Conservation (phyloP, 2,113 vertebrate species). For the Carollia perspicillata region DNA sequence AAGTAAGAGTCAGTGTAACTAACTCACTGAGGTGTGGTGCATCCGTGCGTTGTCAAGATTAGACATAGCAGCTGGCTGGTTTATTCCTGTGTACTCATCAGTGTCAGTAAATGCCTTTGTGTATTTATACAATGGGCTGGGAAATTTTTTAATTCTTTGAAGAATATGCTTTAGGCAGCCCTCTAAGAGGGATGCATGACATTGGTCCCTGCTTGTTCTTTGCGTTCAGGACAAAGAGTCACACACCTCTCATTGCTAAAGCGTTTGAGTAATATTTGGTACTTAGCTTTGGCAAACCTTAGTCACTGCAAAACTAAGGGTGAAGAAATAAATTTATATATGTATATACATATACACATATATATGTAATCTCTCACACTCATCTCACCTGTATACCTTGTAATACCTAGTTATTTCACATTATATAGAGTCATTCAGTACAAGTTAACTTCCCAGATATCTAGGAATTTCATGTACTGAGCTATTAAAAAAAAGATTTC, state of each 20-base stretch:
- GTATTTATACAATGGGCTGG: background rate
- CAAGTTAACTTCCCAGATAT: background rate
- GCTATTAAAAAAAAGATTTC: background rate
- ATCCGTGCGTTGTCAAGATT: background rate
- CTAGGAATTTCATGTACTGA: background rate
- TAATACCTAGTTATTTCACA: conserved; percentile 2
- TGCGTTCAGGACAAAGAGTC: background rate
- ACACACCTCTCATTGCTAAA: background rate
- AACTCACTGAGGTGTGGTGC: conserved; percentile 35
- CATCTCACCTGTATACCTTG: background rate
- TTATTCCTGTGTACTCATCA: background rate
- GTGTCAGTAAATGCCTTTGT: background rate
- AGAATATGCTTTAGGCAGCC: background rate
- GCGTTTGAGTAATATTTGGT: conserved; percentile 2
- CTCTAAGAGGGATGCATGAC: background rate
- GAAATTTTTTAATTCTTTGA: background rate
- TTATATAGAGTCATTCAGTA: background rate
- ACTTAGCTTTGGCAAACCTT: background rate
- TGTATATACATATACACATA: background rate
- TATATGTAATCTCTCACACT: background rate
- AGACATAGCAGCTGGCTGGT: background rate
- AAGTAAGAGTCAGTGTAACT: background rate
- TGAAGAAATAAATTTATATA: background rate
- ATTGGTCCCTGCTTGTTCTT: background rate
- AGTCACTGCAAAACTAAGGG: background rate